Evolutionary conservation across 92 coral and sea anemone species (phyloP).

Genomic region (Hydrozoanthus gracilis): DNA sequence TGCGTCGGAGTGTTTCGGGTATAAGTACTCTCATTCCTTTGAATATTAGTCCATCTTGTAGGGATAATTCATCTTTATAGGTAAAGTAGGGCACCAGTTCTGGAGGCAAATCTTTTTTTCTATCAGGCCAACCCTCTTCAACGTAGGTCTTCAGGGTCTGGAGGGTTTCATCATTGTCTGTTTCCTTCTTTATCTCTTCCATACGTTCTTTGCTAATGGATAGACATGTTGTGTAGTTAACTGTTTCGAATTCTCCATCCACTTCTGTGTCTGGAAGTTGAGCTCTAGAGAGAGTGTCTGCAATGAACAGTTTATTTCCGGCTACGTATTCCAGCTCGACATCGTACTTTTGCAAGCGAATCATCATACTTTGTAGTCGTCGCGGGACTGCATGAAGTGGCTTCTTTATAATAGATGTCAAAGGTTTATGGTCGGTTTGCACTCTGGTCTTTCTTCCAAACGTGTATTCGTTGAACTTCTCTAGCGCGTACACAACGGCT

Average conservation of each 20-base stretch:
- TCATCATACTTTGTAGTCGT: conserved; percentile 18
- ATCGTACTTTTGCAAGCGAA: too few species aligned
- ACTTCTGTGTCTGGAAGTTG: conserved; percentile 4
- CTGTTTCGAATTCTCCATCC: neutral
- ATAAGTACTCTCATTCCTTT: too few species aligned
- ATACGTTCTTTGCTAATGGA: conserved; percentile 17
- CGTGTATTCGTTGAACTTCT: conserved; percentile 45
- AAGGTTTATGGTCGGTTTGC: conserved; percentile 43
- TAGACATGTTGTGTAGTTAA: conserved; percentile 1
- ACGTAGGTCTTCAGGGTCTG: conserved; percentile 21
- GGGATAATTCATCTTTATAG: neutral
- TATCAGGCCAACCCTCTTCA: conserved; percentile 48
- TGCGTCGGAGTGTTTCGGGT: too few species aligned
- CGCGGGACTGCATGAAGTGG: conserved; percentile 45
- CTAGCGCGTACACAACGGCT: conserved; percentile 38
- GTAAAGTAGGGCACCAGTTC: neutral
- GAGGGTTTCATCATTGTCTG: conserved; percentile 3
- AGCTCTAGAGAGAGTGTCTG: conserved; percentile 40
- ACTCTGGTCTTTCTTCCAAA: conserved; percentile 34
- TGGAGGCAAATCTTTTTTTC: neutral
- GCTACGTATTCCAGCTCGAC: conserved; percentile 29
- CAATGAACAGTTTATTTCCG: conserved; percentile 30
- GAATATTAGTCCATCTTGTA: too few species aligned
- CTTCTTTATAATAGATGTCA: conserved; percentile 36
- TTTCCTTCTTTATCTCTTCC: conserved; percentile 16